phyloP scores from a whole-genome alignment of 64 coral and sea anemone genomes.

The Actinia tenebrosa region DNA sequence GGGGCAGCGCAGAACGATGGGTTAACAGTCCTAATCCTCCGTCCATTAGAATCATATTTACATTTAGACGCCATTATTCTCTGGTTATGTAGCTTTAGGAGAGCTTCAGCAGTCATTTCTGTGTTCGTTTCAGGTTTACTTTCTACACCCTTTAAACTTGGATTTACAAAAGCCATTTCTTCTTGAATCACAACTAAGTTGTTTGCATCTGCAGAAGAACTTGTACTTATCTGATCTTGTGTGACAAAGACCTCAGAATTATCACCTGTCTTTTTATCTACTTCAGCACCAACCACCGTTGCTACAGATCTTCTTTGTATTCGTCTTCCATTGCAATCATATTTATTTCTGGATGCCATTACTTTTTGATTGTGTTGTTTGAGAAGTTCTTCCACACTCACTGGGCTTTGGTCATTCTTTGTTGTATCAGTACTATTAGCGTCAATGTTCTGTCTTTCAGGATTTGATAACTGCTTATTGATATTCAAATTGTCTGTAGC shows the following conservation, averaged over 20 bases:
- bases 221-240: not conserved
- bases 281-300: not conserved
- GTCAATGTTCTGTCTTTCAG: not conserved
- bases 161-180: not conserved
- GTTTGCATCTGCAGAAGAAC: not conserved
- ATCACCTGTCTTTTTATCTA: not conserved
- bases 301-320: not conserved
- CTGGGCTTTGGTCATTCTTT: not conserved
- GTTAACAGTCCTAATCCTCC: not conserved
- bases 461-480: not conserved
- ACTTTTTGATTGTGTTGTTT: conserved; percentile 25
- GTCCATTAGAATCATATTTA: conserved; percentile 29
- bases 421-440: not conserved
- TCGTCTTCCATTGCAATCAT: conserved; percentile 16
- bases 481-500: not conserved
- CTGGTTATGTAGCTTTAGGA: conserved; percentile 15
- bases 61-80: not conserved
- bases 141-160: not conserved
- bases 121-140: not conserved
- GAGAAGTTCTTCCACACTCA: conserved; percentile 17
- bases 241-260: not conserved
- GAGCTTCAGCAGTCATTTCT: conserved; percentile 6
- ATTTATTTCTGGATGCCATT: not conserved
- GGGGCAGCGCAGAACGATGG: conserved; percentile 21
- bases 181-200: not conserved